A percentile compares a stretch with the other conserved stretches of the same genome.
phyloP scores from a whole-genome alignment of 2,113 vertebrate genomes.

The Myiagra hebetior region DNA sequence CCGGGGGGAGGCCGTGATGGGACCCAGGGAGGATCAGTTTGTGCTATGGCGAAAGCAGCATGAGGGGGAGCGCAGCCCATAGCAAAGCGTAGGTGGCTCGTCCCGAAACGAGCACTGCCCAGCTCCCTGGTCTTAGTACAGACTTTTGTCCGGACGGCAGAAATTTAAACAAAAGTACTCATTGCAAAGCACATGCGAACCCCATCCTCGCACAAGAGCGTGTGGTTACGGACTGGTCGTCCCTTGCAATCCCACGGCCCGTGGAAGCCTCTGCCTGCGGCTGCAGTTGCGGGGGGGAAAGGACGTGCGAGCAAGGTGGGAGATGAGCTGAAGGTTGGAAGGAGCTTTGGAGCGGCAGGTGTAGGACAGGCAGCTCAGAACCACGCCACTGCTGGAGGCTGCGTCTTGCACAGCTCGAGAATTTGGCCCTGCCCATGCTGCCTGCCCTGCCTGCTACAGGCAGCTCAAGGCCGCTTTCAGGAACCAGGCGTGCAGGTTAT shows the following conservation, averaged over 20 bases:
- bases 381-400: fast-evolving
- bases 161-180: not conserved
- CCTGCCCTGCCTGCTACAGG: not conserved
- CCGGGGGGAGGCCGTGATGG: fast-evolving
- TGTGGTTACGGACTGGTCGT: fast-evolving
- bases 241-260: fast-evolving
- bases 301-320: fast-evolving
- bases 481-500: not conserved
- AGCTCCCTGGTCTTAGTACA: too few relatives aligned
- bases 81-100: fast-evolving
- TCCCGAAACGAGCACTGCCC: not conserved
- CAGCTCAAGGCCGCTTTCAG: not conserved
- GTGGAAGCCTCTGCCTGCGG: not conserved
- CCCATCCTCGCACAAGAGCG: not conserved
- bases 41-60: fast-evolving
- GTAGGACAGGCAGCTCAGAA: not conserved
- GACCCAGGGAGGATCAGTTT: too few relatives aligned
- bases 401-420: not conserved
- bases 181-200: not conserved
- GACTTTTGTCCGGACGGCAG: not conserved
- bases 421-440: not conserved
- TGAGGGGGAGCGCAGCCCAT: not conserved
- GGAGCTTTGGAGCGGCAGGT: not conserved
- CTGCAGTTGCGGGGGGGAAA: not conserved
- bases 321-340: not conserved